These are phyloP conservation scores for Neosilurus hyrtlii DNA, from an alignment of 2,797 vertebrate genomes.

Conservation along the genomic window DNA sequence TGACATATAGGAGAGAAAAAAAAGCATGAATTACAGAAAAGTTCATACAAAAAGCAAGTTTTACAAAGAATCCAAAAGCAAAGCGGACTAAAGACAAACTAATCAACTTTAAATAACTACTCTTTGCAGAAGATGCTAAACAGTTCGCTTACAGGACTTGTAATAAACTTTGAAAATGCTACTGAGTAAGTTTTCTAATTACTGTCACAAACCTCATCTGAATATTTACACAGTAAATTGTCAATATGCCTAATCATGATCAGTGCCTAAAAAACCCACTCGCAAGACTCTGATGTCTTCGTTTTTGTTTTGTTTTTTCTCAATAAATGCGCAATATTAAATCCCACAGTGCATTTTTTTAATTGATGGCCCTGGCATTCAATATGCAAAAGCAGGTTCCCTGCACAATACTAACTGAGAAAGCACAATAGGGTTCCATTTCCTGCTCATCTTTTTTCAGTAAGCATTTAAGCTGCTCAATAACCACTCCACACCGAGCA, in stretches of 20 bases:
- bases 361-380: not conserved
- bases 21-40: no score
- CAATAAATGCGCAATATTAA: not conserved
- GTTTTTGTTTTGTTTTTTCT: not conserved
- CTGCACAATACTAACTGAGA: not conserved
- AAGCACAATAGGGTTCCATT: not conserved
- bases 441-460: not conserved
- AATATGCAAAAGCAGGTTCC: not conserved
- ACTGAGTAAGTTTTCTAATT: not conserved
- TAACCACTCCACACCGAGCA: constrained; percentile 5
- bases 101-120: no score
- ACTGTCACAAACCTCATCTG: not conserved
- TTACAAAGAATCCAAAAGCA: no score
- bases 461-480: not conserved
- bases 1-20: no score
- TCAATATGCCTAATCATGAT: not conserved
- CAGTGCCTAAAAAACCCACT: not conserved
- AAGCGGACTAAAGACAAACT: no score
- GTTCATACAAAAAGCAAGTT: no score
- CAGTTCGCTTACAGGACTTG: no score
- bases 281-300: not conserved
- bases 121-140: no score
- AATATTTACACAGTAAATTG: not conserved
- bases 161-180: no score
- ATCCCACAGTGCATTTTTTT: not conserved